Conservation (phyloP, 2,113 vertebrate species). For the Solea solea region DNA sequence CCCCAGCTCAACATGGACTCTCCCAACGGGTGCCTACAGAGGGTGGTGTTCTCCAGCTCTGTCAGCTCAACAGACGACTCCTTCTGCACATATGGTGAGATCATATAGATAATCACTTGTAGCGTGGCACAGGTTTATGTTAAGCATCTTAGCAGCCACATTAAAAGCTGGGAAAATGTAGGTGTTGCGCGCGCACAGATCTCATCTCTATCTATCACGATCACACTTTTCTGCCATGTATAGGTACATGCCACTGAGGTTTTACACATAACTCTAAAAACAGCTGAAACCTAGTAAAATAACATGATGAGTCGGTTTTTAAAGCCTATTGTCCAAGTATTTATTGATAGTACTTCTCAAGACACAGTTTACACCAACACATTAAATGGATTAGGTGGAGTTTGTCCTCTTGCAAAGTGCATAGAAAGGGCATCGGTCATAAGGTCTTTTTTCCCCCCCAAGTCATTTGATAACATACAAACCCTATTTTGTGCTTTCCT, state of each 20-base stretch:
- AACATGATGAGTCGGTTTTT: neutral
- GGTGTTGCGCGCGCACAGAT: neutral
- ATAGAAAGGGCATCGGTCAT: too few species aligned
- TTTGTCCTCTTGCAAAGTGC: too few species aligned
- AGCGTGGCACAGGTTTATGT: slow-evolving; percentile 10
- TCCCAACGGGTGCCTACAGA: slow-evolving; percentile 77
- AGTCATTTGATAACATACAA: too few species aligned
- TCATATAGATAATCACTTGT: slow-evolving; percentile 27
- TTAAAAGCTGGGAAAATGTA: slow-evolving; percentile 30
- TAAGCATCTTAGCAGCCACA: slow-evolving; percentile 42
- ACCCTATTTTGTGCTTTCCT: too few species aligned
- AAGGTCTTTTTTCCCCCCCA: too few species aligned
- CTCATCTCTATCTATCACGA: neutral
- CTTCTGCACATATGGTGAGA: slow-evolving; percentile 87
- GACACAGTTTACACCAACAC: neutral
- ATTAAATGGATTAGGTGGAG: neutral
- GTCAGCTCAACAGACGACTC: slow-evolving; percentile 82
- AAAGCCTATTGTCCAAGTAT: neutral
- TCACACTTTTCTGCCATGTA: neutral
- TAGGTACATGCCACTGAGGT: too few species aligned
- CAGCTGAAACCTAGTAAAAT: neutral
- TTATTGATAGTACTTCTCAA: neutral
- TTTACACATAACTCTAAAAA: neutral
- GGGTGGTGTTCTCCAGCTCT: slow-evolving; percentile 81
- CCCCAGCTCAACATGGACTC: slow-evolving; percentile 85